Evolutionary conservation across 2,797 vertebrate genomes (phyloP), one percentile per base, ranked within the genome.

Genomic region (Poeciliopsis infans): DNA sequence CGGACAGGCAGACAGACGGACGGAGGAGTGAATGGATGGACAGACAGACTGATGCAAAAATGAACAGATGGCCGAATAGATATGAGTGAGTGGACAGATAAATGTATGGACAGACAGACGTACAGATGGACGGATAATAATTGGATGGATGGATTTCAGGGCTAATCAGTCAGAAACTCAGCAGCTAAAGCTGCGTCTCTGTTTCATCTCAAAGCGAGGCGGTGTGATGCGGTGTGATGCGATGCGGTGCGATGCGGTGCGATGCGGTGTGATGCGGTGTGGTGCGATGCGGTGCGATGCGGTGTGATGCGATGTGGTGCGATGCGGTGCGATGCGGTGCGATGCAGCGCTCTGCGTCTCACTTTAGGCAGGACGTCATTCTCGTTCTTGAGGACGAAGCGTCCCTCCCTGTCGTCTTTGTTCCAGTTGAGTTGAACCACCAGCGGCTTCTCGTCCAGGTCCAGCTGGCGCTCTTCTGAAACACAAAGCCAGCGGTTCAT

Each of bases 401-500:
- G 96, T 74, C 98, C 98, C 81, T 99, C 98, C 39, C 98, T 91
- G 92, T 99, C 98, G 69, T 99, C 98, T 92, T 99, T 99, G 94
- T 99, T 99, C 98, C 98, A 99, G 92, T 99, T 99, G 78, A 99
- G 93, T 78, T 99, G 98, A 78, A 99, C 98, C 36, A 99, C 98
- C 20, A 99, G 95, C 79, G 98, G 98, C 85, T 99, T 99, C 96
- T 99, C 98, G 57, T 99, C 98, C 86, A 96, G 89, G 89, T 99
- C 98, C 94, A 99, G 95, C 97, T 97, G 98, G 94, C 98, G 97
- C 97, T 99, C 98, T 97, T 99, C 98, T 99, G 96, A 93, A 85
- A 92, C 79, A 93, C 64, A 82, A 49, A 81, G 43, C 79, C 49
- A 70, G 18, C 2, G 23, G 64, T 82, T 86, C 5, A 85, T 53